A percentile compares a stretch with the other conserved stretches of the same genome.
Evolutionary conservation across 2,797 vertebrate genomes (phyloP).

Genomic region (Sorex maritimensis): DNA sequence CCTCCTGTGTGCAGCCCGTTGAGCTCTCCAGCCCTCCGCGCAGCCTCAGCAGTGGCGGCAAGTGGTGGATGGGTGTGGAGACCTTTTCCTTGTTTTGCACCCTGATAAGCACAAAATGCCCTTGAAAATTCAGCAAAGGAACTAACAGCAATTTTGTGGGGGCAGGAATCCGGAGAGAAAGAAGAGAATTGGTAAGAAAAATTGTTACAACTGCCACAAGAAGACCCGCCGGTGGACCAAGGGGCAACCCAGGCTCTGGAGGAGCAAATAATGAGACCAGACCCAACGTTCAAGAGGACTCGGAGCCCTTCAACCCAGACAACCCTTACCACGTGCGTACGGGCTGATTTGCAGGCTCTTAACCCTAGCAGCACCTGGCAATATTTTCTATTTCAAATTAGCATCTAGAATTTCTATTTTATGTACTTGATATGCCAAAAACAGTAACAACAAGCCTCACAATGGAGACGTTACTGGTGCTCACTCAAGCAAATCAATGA

Average conservation of each 20-base stretch:
- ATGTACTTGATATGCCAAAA: too few species aligned
- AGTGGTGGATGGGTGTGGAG: not conserved
- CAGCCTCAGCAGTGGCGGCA: not conserved
- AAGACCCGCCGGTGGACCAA: constrained; percentile 87
- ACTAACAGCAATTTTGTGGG: constrained; percentile 54
- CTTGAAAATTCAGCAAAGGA: constrained; percentile 1
- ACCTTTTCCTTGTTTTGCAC: not conserved
- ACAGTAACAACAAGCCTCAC: too few species aligned
- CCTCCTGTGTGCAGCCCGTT: not conserved
- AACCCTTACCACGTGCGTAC: constrained; percentile 96
- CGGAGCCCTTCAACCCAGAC: constrained; percentile 94
- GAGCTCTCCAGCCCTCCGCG: not conserved
- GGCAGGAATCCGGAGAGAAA: constrained; percentile 93
- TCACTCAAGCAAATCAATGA: too few species aligned
- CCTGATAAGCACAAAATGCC: constrained; percentile 11
- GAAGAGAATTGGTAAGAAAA: constrained; percentile 91
- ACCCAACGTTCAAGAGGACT: constrained; percentile 88
- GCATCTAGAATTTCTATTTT: not conserved
- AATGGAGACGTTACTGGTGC: too few species aligned
- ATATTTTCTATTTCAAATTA: not conserved
- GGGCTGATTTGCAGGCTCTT: not conserved
- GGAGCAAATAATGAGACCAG: constrained; percentile 85
- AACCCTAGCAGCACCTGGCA: not conserved
- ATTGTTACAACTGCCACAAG: constrained; percentile 90
- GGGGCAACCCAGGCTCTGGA: constrained; percentile 64